Percentiles rank a stretch among this genome's conserved stretches.
phyloP scores from a whole-genome alignment of 2,797 vertebrate genomes.

The Crocodylus rhombifer region DNA sequence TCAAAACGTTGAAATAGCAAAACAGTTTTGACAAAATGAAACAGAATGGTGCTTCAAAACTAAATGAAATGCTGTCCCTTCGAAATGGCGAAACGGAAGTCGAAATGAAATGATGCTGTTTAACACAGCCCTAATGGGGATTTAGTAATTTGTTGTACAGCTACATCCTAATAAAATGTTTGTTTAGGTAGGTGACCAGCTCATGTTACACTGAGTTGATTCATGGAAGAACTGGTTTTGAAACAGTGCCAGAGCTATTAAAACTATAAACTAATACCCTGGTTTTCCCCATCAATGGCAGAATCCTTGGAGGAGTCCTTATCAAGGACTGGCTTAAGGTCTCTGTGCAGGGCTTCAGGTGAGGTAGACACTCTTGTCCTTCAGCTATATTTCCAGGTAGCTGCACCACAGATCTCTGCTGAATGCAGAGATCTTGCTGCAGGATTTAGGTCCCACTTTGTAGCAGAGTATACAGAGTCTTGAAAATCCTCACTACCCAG shows the following conservation, averaged over 20 bases:
- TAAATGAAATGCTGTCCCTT: no score
- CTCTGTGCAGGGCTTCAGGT: neutral
- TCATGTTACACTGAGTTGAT: neutral
- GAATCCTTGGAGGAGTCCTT: neutral
- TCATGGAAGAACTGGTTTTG: no score
- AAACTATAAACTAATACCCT: neutral
- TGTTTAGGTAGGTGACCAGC: neutral
- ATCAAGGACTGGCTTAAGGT: neutral
- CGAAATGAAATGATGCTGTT: no score
- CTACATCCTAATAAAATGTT: neutral
- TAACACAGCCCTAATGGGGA: neutral
- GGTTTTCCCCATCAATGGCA: neutral
- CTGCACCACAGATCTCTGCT: neutral
- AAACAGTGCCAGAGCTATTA: neutral
- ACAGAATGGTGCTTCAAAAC: no score
- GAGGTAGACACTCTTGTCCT: neutral
- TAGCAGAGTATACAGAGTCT: neutral
- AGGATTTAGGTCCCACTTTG: neutral
- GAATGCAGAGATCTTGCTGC: neutral
- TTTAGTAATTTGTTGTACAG: neutral
- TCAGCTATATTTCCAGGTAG: neutral
- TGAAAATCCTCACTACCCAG: neutral
- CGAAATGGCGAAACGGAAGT: no score
- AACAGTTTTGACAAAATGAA: no score
- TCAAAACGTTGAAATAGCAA: no score